Conservation (phyloP, 2,113 vertebrate species). For the Thunnus thynnus region DNA sequence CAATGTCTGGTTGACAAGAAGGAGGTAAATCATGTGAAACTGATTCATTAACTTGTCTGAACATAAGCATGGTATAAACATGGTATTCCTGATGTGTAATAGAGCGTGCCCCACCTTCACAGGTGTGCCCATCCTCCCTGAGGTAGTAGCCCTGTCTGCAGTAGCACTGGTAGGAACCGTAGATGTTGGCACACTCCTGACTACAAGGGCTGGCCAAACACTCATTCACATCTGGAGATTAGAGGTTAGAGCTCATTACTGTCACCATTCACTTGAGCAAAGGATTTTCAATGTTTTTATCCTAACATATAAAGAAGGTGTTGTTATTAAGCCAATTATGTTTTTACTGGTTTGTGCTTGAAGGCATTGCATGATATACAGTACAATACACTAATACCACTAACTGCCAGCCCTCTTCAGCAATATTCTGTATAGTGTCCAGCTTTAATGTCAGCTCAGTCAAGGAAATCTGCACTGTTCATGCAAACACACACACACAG, state of each 20-base stretch:
- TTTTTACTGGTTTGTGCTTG: constrained; percentile 54
- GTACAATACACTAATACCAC: constrained; percentile 15
- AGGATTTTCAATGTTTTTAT: constrained; percentile 42
- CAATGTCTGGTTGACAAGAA: constrained; percentile 86
- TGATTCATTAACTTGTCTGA: constrained; percentile 3
- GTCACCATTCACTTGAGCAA: constrained; percentile 52
- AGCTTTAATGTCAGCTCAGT: constrained; percentile 34
- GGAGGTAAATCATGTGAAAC: not conserved
- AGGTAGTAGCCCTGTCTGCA: constrained; percentile 94
- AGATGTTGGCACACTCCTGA: constrained; percentile 95
- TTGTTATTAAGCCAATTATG: constrained; percentile 64
- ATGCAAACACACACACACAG: constrained; percentile 24
- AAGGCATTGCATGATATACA: constrained; percentile 38
- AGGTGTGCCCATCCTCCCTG: constrained; percentile 89
- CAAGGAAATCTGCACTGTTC: not conserved
- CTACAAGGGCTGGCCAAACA: constrained; percentile 91
- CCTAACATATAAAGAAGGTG: constrained; percentile 46
- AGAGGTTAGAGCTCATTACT: constrained; percentile 67
- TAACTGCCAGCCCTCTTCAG: not conserved
- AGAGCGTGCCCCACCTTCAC: constrained; percentile 85
- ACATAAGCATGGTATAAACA: not conserved
- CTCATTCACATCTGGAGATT: constrained; percentile 91
- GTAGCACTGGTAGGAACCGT: constrained; percentile 97
- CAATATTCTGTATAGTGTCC: constrained; percentile 16
- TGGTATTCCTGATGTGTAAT: constrained; percentile 3